Conservation (phyloP, 92 coral and sea anemone species). For the Meandrina meandrites region DNA sequence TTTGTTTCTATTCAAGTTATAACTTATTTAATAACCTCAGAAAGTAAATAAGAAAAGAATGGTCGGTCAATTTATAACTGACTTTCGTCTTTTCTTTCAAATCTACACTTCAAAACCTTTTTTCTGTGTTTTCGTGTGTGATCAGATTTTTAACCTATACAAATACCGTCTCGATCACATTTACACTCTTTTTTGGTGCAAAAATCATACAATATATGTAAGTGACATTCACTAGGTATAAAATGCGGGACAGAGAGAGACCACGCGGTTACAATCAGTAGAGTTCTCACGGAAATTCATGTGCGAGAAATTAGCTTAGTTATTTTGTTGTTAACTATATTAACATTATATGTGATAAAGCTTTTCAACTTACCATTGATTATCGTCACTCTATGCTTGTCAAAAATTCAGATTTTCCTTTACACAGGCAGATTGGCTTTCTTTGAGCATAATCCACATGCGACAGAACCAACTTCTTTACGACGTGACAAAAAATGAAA, state of each 20-base stretch:
- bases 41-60: constrained; percentile 22
- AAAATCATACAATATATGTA: constrained; percentile 15
- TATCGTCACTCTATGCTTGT: constrained; percentile 23
- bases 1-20: not conserved
- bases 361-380: constrained; percentile 16
- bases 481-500: constrained; percentile 20
- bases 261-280: constrained; percentile 9
- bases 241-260: constrained; percentile 11
- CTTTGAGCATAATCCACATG: constrained; percentile 26
- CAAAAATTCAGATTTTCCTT: constrained; percentile 27
- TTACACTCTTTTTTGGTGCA: constrained; percentile 4
- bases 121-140: constrained; percentile 23
- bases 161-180: constrained; percentile 15
- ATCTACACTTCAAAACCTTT: constrained; percentile 25
- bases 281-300: constrained; percentile 3
- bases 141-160: constrained; percentile 3
- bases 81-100: constrained; percentile 22
- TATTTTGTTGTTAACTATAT: not conserved
- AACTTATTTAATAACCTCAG: not conserved
- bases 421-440: constrained; percentile 19
- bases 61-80: constrained; percentile 21
- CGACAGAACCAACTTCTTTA: constrained; percentile 9
- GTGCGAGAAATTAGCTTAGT: constrained; percentile 18
- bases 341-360: constrained; percentile 9
- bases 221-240: constrained; percentile 12